phyloP scores from a whole-genome alignment of 30 jellyfish, hydroid and myxozoan species.

The Rhopilema esculentum region DNA sequence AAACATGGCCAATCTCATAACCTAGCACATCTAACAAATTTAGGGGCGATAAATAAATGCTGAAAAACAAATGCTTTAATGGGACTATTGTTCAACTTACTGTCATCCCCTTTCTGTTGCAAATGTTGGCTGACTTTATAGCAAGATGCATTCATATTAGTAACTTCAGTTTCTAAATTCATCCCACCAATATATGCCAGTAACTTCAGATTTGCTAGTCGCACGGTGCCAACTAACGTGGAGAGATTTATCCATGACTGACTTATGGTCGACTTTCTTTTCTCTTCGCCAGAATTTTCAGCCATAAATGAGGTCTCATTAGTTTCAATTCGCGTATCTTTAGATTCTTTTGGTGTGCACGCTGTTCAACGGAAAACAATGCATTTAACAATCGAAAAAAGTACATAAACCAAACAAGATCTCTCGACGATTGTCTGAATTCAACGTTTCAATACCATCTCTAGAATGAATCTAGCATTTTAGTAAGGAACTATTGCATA shows the following conservation, averaged over 20 bases:
- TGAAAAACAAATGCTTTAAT: neutral
- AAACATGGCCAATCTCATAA: too few species aligned
- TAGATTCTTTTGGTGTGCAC: constrained; percentile 20
- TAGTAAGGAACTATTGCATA: too few species aligned
- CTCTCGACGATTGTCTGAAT: too few species aligned
- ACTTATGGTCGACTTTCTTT: constrained; percentile 1
- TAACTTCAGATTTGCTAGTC: constrained; percentile 55
- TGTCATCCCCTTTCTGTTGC: constrained; percentile 5
- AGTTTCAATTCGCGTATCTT: constrained; percentile 26
- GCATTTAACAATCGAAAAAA: too few species aligned
- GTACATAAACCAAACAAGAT: too few species aligned
- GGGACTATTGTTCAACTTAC: neutral
- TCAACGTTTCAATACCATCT: too few species aligned
- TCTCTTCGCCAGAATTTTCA: constrained; percentile 19
- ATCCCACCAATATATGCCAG: constrained; percentile 92
- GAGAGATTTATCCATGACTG: neutral
- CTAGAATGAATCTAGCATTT: too few species aligned
- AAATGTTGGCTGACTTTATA: constrained; percentile 1
- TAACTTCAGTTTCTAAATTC: constrained; percentile 69
- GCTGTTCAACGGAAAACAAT: neutral
- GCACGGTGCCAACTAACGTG: constrained; percentile 59
- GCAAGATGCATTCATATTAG: constrained; percentile 62
- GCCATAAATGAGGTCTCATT: constrained; percentile 12
- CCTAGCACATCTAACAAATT: too few species aligned
- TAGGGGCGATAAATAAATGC: neutral